phyloP scores from a whole-genome alignment of 2,113 vertebrate species.

The Haemorhous mexicanus region DNA sequence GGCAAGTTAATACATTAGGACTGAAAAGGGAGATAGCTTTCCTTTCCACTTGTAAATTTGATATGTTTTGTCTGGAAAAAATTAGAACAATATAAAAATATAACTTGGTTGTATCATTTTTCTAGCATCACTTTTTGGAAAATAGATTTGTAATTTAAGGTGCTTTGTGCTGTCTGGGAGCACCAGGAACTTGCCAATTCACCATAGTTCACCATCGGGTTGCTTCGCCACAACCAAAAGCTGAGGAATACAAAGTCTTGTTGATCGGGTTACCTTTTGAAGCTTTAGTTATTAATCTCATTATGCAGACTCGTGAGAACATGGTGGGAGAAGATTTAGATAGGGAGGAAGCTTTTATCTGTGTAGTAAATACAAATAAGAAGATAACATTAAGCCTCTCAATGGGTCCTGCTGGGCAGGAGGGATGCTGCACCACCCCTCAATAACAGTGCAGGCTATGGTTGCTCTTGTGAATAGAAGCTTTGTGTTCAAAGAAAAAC shows the following conservation, averaged over 20 bases:
- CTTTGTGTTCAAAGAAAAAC: constrained; percentile 17
- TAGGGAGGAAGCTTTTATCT: constrained; percentile 8
- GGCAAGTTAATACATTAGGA: neutral
- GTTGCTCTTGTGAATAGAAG: neutral
- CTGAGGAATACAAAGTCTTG: neutral
- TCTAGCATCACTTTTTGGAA: neutral
- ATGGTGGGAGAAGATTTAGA: neutral
- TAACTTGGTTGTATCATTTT: neutral
- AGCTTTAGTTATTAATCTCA: constrained; percentile 36
- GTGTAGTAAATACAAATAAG: constrained; percentile 16
- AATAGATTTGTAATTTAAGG: neutral
- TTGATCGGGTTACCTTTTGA: constrained; percentile 5
- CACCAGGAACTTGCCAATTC: neutral
- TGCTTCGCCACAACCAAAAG: neutral
- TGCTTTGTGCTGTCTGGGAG: neutral
- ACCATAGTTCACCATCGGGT: neutral
- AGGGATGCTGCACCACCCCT: neutral
- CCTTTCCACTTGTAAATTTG: constrained; percentile 21
- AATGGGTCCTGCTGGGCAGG: neutral
- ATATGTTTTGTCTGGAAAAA: constrained; percentile 33
- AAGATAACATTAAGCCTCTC: constrained; percentile 31
- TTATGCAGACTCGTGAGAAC: constrained; percentile 42
- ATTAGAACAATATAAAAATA: constrained; percentile 25
- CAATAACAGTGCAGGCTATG: neutral
- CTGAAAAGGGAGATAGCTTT: neutral